Evolutionary conservation across 92 coral and sea anemone species (phyloP).

Genomic region (Porites evermanni): DNA sequence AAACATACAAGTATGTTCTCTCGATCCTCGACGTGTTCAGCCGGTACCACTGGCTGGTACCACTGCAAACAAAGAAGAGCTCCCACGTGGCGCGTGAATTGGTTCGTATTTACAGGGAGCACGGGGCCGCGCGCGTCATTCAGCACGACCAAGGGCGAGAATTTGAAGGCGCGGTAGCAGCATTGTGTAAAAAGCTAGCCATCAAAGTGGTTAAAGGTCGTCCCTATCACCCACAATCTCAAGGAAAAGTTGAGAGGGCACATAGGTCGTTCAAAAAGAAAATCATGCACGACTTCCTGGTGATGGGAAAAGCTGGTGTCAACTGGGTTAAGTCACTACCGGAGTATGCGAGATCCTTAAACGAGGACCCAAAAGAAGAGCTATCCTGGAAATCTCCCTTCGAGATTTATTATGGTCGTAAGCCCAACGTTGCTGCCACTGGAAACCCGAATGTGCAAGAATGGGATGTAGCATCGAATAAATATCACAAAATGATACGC

Average conservation of each 20-base stretch:
- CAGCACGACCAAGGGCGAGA: too few species aligned
- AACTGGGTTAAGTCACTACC: constrained; percentile 28
- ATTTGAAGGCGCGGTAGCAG: too few species aligned
- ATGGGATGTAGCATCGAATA: constrained; percentile 38
- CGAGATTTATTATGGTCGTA: constrained; percentile 43
- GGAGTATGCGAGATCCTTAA: constrained; percentile 22
- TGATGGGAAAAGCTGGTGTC: constrained; percentile 22
- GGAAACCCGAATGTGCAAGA: constrained; percentile 22
- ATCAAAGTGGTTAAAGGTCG: constrained; percentile 22
- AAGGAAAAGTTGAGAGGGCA: constrained; percentile 46
- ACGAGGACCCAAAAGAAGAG: constrained; percentile 38
- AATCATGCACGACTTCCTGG: constrained; percentile 19
- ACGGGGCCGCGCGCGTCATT: too few species aligned
- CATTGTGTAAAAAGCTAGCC: too few species aligned
- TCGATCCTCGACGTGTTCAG: too few species aligned
- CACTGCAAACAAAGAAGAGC: too few species aligned
- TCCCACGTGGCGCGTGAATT: too few species aligned
- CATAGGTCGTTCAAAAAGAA: constrained; percentile 32
- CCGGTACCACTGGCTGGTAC: too few species aligned
- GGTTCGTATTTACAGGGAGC: too few species aligned
- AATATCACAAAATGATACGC: constrained; percentile 25
- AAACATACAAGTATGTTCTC: constrained; percentile 2
- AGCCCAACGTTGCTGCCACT: constrained; percentile 14
- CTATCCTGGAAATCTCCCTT: constrained; percentile 52
- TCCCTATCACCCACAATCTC: constrained; percentile 43